A percentile compares a stretch with the other conserved stretches of the same genome.
Evolutionary conservation across 2,113 vertebrate species (phyloP).

Genomic region (Megaceryle maxima): DNA sequence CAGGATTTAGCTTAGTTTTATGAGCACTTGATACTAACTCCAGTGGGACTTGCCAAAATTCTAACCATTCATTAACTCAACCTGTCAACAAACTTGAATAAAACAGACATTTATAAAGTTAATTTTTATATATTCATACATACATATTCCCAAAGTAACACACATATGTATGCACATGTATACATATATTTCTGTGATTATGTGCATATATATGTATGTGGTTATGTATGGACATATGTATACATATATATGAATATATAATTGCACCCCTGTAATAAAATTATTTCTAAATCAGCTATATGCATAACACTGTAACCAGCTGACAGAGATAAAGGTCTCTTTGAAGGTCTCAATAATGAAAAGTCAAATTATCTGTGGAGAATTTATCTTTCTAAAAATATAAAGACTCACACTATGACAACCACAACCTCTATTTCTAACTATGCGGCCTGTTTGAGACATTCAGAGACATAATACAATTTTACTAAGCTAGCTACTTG

Average conservation of each 20-base stretch:
- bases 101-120: constrained; percentile 53
- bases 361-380: neutral
- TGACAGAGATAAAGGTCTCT: constrained; percentile 41
- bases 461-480: neutral
- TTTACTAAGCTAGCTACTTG: neutral
- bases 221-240: neutral
- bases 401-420: neutral
- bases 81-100: constrained; percentile 66
- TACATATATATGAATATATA: neutral
- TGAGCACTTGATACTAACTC: constrained; percentile 49
- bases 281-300: constrained; percentile 17
- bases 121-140: neutral
- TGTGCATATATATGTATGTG: neutral
- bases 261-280: constrained; percentile 35
- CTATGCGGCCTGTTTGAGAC: neutral
- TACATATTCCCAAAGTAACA: neutral
- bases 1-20: constrained; percentile 46
- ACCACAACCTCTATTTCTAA: neutral
- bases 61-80: constrained; percentile 67
- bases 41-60: constrained; percentile 56
- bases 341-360: constrained; percentile 37
- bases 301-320: neutral
- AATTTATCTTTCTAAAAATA: neutral
- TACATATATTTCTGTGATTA: neutral
- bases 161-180: neutral